Conservation (phyloP, 2,888 invertebrate species). For the Lasioglossum malachurum region DNA sequence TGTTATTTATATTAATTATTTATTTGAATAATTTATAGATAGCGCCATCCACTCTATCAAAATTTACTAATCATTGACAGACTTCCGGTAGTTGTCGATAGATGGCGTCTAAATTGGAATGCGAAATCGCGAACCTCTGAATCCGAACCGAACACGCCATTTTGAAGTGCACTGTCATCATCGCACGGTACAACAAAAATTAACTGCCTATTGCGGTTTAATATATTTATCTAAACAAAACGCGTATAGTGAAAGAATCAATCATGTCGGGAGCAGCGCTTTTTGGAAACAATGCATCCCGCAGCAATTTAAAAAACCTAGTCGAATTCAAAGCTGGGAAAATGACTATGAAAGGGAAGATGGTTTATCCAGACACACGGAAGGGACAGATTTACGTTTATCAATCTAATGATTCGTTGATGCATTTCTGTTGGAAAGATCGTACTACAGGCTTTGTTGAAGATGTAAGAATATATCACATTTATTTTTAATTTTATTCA, state of each 20-base stretch:
- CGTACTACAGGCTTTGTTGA: constrained; percentile 96
- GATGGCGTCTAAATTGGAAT: constrained; percentile 13
- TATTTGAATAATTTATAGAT: background rate
- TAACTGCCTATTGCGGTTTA: constrained; percentile 54
- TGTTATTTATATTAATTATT: background rate
- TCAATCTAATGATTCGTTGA: constrained; percentile 98
- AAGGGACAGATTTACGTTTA: constrained; percentile 98
- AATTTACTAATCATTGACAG: background rate
- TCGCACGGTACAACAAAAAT: constrained; percentile 38
- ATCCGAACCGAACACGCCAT: constrained; percentile 62
- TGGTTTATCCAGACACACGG: constrained; percentile 97
- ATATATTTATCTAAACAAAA: constrained; percentile 43
- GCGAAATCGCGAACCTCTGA: constrained; percentile 25
- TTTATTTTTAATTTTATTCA: background rate
- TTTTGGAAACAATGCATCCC: constrained; percentile 91
- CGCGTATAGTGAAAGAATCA: constrained; percentile 33
- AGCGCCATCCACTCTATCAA: background rate
- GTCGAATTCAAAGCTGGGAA: constrained; percentile 98
- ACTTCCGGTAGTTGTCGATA: background rate
- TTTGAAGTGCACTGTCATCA: constrained; percentile 77
- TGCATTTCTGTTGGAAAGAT: constrained; percentile 99
- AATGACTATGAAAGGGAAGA: constrained; percentile 97
- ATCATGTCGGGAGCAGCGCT: constrained; percentile 88
- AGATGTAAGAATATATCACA: constrained; percentile 87
- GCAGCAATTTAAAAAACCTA: constrained; percentile 94